These are phyloP conservation scores for Epinotia brunnichana DNA, from an alignment of 2,888 invertebrate species.

Conservation along the genomic window DNA sequence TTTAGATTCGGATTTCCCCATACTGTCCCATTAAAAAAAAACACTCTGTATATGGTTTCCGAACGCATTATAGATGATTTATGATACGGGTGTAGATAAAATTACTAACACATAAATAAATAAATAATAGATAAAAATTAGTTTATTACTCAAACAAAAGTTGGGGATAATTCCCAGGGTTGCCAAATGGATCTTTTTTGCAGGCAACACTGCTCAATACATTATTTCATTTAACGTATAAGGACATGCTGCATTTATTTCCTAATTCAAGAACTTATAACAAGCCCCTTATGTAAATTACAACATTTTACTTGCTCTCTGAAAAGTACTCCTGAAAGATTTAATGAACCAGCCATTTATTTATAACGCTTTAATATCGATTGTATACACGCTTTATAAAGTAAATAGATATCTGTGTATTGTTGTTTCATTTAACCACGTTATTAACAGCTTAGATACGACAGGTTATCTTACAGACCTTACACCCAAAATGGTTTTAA, in stretches of 20 bases:
- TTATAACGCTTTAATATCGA: slow-evolving; percentile 17
- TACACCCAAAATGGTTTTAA: too few species aligned
- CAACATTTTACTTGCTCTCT: background rate
- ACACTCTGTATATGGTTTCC: too few species aligned
- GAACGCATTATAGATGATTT: too few species aligned
- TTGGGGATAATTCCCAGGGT: too few species aligned
- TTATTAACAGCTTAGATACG: background rate
- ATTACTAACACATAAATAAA: background rate
- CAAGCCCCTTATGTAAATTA: background rate
- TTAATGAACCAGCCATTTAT: background rate
- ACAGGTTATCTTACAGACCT: too few species aligned
- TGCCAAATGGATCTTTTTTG: background rate
- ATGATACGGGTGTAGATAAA: too few species aligned
- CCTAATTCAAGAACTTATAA: background rate
- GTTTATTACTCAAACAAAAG: too few species aligned
- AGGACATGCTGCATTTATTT: slow-evolving; percentile 5
- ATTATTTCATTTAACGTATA: background rate
- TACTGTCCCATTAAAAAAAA: too few species aligned
- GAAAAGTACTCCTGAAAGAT: background rate
- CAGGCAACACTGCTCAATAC: background rate
- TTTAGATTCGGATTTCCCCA: too few species aligned
- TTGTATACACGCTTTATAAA: slow-evolving; percentile 58
- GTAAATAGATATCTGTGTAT: slow-evolving; percentile 71
- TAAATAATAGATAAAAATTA: too few species aligned
- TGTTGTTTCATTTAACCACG: slow-evolving; percentile 42